Conservation (phyloP, 2,797 vertebrate genomes). For the Aphelocoma californica region DNA sequence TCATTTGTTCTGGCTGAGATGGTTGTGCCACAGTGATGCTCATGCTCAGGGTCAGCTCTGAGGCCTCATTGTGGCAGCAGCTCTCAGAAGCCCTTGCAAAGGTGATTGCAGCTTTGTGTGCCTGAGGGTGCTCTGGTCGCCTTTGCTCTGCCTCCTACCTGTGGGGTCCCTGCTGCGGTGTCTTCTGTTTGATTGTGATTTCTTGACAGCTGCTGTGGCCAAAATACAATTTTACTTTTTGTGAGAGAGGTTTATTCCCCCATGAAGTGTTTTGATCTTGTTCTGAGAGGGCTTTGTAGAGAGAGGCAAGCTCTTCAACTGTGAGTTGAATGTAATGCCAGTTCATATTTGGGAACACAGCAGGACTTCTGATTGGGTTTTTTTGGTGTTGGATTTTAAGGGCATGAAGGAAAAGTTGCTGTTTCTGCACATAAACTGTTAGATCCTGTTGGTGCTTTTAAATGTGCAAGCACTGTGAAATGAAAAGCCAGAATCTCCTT, state of each 20-base stretch:
- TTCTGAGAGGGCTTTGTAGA: background rate
- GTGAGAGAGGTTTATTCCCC: background rate
- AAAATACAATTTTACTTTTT: background rate
- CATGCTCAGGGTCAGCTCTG: background rate
- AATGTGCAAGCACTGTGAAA: background rate
- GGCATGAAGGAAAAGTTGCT: background rate
- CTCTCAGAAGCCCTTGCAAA: background rate
- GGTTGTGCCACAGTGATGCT: background rate
- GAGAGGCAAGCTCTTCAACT: background rate
- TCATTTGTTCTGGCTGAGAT: background rate
- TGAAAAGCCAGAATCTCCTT: background rate
- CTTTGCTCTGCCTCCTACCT: background rate
- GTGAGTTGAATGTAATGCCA: background rate
- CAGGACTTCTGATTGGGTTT: background rate
- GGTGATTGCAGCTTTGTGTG: background rate
- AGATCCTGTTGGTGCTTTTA: background rate
- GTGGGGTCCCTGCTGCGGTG: fast-evolving
- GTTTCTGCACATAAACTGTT: background rate
- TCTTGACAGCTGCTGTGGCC: background rate
- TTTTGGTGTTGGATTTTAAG: background rate
- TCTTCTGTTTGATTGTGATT: background rate
- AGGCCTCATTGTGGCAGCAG: background rate
- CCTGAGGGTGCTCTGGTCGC: background rate
- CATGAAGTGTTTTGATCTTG: background rate
- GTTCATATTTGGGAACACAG: background rate